phyloP scores from a whole-genome alignment of 2,888 invertebrate species.

The Oscheius sp. region DNA sequence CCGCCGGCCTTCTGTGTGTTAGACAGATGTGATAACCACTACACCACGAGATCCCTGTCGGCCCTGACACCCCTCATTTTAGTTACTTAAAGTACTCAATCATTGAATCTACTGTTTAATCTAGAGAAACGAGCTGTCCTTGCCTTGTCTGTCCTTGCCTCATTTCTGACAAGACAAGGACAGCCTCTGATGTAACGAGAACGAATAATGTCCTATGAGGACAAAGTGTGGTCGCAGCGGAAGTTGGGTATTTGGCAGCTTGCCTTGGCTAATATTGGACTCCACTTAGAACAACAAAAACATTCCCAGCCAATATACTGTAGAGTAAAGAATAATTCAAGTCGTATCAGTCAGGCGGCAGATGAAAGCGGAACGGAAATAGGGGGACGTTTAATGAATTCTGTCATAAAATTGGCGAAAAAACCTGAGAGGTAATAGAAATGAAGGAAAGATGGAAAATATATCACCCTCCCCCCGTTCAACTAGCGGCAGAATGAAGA shows the following conservation, averaged over 20 bases:
- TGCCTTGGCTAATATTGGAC: neutral
- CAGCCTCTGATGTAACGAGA: too few relatives aligned
- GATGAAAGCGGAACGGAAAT: neutral
- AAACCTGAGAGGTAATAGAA: neutral
- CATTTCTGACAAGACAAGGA: too few relatives aligned
- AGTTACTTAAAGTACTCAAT: too few relatives aligned
- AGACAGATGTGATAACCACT: constrained; percentile 58
- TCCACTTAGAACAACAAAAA: too few relatives aligned
- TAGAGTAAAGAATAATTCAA: neutral
- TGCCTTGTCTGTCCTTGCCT: too few relatives aligned
- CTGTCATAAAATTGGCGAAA: neutral
- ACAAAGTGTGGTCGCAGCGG: neutral
- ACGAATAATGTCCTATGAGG: neutral
- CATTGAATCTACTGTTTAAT: too few relatives aligned
- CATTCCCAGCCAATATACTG: neutral
- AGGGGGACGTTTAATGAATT: neutral
- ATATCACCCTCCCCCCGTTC: neutral
- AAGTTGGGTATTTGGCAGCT: neutral
- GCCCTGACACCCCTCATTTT: neutral
- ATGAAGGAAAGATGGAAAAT: neutral
- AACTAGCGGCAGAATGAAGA: too few relatives aligned
- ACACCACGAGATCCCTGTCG: constrained; percentile 35
- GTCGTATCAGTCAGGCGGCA: neutral
- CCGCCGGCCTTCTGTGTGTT: constrained; percentile 58
- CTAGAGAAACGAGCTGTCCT: too few relatives aligned